Evolutionary conservation across 2,113 vertebrate genomes (phyloP).

Genomic region (Heterocephalus glaber): DNA sequence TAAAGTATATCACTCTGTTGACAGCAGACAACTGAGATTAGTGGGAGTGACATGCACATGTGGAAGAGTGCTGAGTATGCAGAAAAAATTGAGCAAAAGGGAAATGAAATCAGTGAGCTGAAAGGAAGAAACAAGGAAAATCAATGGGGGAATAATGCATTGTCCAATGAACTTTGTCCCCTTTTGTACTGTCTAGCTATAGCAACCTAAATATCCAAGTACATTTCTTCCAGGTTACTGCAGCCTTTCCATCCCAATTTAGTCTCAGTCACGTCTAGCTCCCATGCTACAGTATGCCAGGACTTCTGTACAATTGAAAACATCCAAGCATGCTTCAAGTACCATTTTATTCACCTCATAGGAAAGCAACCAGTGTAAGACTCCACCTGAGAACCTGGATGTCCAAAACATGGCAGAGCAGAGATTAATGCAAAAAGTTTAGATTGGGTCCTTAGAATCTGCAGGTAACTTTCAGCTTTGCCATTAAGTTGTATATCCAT

Average conservation of each 20-base stretch:
- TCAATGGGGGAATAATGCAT: constrained; percentile 40
- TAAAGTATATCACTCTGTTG: constrained; percentile 38
- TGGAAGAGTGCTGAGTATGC: constrained; percentile 25
- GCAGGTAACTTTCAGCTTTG: background rate
- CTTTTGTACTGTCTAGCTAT: background rate
- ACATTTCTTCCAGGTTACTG: background rate
- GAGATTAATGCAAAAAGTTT: background rate
- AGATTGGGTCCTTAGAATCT: background rate
- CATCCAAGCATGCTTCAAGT: background rate
- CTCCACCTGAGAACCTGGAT: background rate
- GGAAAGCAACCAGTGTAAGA: background rate
- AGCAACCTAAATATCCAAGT: background rate
- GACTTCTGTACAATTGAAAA: background rate
- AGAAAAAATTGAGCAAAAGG: constrained; percentile 61
- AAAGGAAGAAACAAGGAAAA: constrained; percentile 59
- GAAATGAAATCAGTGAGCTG: constrained; percentile 74
- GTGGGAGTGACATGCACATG: constrained; percentile 26
- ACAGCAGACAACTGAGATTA: constrained; percentile 68
- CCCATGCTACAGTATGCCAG: background rate
- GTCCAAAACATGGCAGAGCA: background rate
- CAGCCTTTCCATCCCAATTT: background rate
- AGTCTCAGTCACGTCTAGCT: background rate
- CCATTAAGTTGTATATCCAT: background rate
- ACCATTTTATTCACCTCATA: fast-evolving
- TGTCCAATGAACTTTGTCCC: constrained; percentile 49